phyloP scores from a whole-genome alignment of 2,888 invertebrate genomes.

The Napeogenes sylphis region DNA sequence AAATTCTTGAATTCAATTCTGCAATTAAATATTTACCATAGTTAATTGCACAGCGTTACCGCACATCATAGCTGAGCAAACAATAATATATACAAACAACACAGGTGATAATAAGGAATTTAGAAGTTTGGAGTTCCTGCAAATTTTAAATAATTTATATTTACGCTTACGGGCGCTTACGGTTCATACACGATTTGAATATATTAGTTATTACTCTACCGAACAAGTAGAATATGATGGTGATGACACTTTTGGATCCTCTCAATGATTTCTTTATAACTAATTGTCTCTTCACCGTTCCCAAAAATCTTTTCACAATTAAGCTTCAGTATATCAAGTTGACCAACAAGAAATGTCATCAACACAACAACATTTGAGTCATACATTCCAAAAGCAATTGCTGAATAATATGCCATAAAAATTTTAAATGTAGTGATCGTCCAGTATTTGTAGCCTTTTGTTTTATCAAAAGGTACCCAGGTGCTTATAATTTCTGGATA shows the following conservation, averaged over 20 bases:
- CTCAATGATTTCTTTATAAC: slow-evolving; percentile 39
- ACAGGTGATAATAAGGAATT: slow-evolving; percentile 64
- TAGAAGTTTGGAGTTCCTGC: slow-evolving; percentile 54
- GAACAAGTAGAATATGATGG: slow-evolving; percentile 52
- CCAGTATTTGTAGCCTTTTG: slow-evolving; percentile 53
- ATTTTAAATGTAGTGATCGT: slow-evolving; percentile 44
- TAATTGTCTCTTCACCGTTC: slow-evolving; percentile 33
- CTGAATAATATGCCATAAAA: slow-evolving; percentile 56
- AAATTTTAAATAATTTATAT: slow-evolving; percentile 30
- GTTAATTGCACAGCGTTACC: slow-evolving; percentile 64
- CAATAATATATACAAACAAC: slow-evolving; percentile 67
- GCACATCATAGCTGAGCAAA: slow-evolving; percentile 71
- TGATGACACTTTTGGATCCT: slow-evolving; percentile 52
- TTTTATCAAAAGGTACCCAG: slow-evolving; percentile 60
- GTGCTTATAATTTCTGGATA: slow-evolving; percentile 67
- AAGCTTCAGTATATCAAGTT: slow-evolving; percentile 50
- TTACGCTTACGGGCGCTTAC: neutral
- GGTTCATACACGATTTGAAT: too few species aligned
- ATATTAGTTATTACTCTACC: slow-evolving; percentile 38
- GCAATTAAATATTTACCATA: slow-evolving; percentile 41
- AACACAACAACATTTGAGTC: slow-evolving; percentile 61
- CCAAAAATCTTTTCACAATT: slow-evolving; percentile 54
- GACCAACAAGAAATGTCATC: slow-evolving; percentile 65
- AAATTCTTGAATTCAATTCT: neutral
- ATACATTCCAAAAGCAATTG: slow-evolving; percentile 59